These are phyloP conservation scores for Felis chaus DNA, from an alignment of 2,113 vertebrate species.

Conservation along the genomic window DNA sequence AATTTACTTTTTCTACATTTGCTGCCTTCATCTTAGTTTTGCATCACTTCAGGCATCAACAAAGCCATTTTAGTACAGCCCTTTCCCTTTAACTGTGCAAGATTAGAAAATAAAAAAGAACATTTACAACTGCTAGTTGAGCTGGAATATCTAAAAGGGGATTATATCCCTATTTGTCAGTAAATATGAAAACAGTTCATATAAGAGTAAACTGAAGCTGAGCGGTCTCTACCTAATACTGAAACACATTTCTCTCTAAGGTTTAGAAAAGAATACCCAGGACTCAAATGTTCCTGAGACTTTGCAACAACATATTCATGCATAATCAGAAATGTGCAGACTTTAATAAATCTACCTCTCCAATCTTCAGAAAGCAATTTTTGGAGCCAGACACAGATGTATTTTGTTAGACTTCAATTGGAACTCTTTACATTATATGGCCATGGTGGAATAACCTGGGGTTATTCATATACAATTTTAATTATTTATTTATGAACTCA, in stretches of 20 bases:
- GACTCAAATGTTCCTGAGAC: slow-evolving; percentile 62
- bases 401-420: slow-evolving; percentile 25
- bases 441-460: neutral
- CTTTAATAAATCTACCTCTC: slow-evolving; percentile 78
- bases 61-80: slow-evolving; percentile 46
- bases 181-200: slow-evolving; percentile 72
- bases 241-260: slow-evolving; percentile 73
- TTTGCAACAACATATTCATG: slow-evolving; percentile 71
- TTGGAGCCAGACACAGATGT: slow-evolving; percentile 30
- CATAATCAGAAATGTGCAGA: slow-evolving; percentile 77
- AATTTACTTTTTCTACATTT: slow-evolving; percentile 62
- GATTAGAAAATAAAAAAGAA: slow-evolving; percentile 65
- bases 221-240: slow-evolving; percentile 68
- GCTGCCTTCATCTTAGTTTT: slow-evolving; percentile 43
- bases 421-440: neutral
- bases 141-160: slow-evolving; percentile 51
- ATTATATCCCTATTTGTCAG: slow-evolving; percentile 75
- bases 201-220: slow-evolving; percentile 59
- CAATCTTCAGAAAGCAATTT: slow-evolving; percentile 69
- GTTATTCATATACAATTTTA: slow-evolving; percentile 49
- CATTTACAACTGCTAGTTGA: slow-evolving; percentile 57
- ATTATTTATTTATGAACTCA: slow-evolving; percentile 49
- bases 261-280: slow-evolving; percentile 58
- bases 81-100: slow-evolving; percentile 66
- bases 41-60: slow-evolving; percentile 76